Conservation (phyloP, 2,113 vertebrate species). For the Tylochromis polylepis region DNA sequence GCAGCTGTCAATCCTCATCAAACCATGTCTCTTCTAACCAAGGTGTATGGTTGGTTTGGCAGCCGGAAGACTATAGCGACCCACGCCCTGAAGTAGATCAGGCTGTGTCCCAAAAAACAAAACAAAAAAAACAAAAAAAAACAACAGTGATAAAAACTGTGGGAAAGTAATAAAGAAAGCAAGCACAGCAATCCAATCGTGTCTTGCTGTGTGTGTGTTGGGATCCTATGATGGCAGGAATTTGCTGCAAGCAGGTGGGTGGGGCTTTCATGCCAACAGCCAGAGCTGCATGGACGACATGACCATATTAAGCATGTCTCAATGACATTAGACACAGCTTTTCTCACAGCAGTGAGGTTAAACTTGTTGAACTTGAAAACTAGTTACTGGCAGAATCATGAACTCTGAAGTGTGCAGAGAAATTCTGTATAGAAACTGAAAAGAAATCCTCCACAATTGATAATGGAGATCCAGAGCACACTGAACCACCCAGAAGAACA, state of each 20-base stretch:
- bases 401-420: not conserved
- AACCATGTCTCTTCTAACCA: not conserved
- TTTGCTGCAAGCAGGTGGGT: not conserved
- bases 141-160: not conserved
- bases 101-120: too few relatives aligned
- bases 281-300: not conserved
- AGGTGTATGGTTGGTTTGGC: not conserved
- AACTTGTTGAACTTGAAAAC: not conserved
- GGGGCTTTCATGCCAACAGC: not conserved
- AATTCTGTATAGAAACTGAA: not conserved
- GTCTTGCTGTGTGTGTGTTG: not conserved
- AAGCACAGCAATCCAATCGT: not conserved
- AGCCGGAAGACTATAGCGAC: not conserved
- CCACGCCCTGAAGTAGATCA: rapidly evolving
- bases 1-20: not conserved
- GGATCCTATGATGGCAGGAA: not conserved
- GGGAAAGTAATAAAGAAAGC: not conserved
- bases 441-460: not conserved
- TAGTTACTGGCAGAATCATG: not conserved
- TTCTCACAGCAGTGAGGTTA: not conserved
- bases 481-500: not conserved
- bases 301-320: not conserved
- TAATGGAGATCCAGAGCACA: not conserved
- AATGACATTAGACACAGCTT: not conserved
- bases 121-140: too few relatives aligned